Conservation (phyloP, 2,888 invertebrate genomes). For the Chymomyza procnemis region DNA sequence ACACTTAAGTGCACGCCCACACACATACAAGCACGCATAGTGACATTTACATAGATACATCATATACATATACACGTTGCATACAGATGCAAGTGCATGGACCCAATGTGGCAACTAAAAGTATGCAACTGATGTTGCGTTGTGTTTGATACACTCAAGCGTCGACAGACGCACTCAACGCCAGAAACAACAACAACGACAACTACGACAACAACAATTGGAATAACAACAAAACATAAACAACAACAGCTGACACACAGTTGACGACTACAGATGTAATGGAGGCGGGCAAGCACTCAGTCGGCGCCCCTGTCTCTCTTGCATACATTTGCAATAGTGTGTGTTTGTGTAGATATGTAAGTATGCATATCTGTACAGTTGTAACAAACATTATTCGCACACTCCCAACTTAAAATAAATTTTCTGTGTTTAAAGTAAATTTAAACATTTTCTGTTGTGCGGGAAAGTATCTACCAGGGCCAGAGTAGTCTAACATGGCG, state of each 20-base stretch:
- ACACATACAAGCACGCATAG: slow-evolving; percentile 15
- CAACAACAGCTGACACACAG: slow-evolving; percentile 50
- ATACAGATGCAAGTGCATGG: not conserved
- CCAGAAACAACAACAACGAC: slow-evolving; percentile 15
- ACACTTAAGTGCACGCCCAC: slow-evolving; percentile 60
- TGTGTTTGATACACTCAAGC: slow-evolving; percentile 68
- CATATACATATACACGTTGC: slow-evolving; percentile 1
- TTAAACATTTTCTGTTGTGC: no score
- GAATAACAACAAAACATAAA: slow-evolving; percentile 21
- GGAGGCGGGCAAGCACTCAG: slow-evolving; percentile 62
- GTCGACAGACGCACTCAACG: slow-evolving; percentile 68
- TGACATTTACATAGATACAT: slow-evolving; percentile 18
- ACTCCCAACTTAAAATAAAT: not conserved
- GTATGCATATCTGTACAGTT: not conserved
- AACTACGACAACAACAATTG: slow-evolving; percentile 7
- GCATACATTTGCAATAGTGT: not conserved
- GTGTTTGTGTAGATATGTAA: not conserved
- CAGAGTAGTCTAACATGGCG: no score
- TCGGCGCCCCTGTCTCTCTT: slow-evolving; percentile 28
- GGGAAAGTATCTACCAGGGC: no score
- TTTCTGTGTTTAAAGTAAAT: no score
- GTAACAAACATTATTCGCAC: not conserved
- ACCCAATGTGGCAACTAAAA: slow-evolving; percentile 38
- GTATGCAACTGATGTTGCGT: slow-evolving; percentile 63
- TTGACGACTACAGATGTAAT: slow-evolving; percentile 66